phyloP scores from a whole-genome alignment of 2,113 vertebrate genomes.

The Ibidorhyncha struthersii region DNA sequence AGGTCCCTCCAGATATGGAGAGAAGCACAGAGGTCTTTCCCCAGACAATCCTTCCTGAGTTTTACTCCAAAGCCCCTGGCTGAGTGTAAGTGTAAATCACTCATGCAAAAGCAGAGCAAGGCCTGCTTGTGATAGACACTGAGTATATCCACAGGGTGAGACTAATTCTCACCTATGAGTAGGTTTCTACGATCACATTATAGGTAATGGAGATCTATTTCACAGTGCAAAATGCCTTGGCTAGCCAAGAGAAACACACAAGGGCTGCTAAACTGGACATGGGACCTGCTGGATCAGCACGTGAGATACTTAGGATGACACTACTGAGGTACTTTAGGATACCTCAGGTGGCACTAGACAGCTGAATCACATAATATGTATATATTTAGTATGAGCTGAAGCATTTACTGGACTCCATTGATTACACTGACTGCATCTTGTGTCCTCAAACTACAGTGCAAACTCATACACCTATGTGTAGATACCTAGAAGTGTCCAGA shows the following conservation, averaged over 20 bases:
- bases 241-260: not conserved
- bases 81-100: not conserved
- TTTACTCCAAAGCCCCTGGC: not conserved
- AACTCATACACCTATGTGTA: not conserved
- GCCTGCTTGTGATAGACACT: not conserved
- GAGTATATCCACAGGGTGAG: not conserved
- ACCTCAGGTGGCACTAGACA: not conserved
- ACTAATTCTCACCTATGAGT: not conserved
- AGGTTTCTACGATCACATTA: not conserved
- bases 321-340: not conserved
- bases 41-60: not conserved
- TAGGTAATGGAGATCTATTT: not conserved
- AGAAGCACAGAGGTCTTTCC: not conserved
- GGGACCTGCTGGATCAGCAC: not conserved
- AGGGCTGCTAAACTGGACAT: not conserved
- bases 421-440: not conserved
- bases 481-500: not conserved
- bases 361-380: not conserved
- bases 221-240: not conserved
- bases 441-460: not conserved
- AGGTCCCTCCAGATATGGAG: not conserved
- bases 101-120: not conserved
- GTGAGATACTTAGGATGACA: not conserved
- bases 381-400: not conserved
- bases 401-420: not conserved